A percentile compares a stretch with the other conserved stretches of the same genome.
Evolutionary conservation across 2,113 vertebrate genomes (phyloP).

Genomic region (Spheniscus mendiculus): DNA sequence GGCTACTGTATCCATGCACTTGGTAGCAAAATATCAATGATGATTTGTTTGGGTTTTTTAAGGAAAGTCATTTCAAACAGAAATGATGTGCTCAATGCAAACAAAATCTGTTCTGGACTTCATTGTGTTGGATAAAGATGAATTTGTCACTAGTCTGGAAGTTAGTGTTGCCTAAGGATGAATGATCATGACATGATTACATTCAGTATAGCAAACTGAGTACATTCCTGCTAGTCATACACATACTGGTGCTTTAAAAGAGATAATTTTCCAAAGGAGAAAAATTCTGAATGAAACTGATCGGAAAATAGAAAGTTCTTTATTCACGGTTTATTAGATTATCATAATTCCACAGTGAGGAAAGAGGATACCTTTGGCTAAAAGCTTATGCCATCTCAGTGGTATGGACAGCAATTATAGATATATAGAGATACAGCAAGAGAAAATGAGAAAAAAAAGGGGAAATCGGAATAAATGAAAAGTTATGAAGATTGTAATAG

Average conservation of each 20-base stretch:
- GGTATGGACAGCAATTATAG: background rate
- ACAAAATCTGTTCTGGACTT: background rate
- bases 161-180: background rate
- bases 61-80: background rate
- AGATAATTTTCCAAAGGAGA: background rate
- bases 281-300: constrained; percentile 10
- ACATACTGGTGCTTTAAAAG: background rate
- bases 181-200: background rate
- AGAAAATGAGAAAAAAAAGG: background rate
- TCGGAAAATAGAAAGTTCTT: background rate
- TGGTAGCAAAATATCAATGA: background rate
- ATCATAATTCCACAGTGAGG: background rate
- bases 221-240: background rate
- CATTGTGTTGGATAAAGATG: background rate
- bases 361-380: background rate
- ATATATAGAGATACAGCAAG: background rate
- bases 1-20: background rate
- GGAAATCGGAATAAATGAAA: background rate
- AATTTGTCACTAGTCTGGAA: background rate
- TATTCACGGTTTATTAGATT: background rate
- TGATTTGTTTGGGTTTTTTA: background rate
- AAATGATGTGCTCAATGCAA: background rate
- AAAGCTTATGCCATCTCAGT: background rate
- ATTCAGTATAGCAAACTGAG: background rate
- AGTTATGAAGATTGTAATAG: background rate